Evolutionary conservation across 2,888 invertebrate species (phyloP).

Genomic region (Sarcophaga carnaria): DNA sequence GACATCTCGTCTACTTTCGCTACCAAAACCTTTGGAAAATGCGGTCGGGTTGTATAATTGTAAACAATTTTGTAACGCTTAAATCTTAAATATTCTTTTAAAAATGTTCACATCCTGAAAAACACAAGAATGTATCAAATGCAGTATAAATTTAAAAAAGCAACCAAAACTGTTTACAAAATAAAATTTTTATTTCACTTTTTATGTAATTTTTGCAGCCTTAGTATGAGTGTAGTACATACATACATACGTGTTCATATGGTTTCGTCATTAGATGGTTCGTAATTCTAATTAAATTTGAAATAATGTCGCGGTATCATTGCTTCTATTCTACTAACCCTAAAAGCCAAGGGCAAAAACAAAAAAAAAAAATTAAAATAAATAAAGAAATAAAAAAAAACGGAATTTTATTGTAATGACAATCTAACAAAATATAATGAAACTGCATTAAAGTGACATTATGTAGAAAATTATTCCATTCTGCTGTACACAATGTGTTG

Average conservation of each 20-base stretch:
- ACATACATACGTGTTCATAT: neutral
- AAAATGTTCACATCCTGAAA: too few species aligned
- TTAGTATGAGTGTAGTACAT: neutral
- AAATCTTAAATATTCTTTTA: too few species aligned
- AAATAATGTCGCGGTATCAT: neutral
- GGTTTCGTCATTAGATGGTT: conserved; percentile 35
- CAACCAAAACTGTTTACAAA: too few species aligned
- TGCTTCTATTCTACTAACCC: conserved; percentile 43
- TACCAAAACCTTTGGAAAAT: too few species aligned
- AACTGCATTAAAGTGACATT: conserved; percentile 58
- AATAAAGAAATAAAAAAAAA: neutral
- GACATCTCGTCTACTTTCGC: too few species aligned
- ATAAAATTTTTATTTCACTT: too few species aligned
- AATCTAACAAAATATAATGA: conserved; percentile 45
- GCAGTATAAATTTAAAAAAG: too few species aligned
- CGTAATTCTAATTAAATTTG: conserved; percentile 45
- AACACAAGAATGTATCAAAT: too few species aligned
- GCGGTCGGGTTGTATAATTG: too few species aligned
- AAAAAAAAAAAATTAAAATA: too few species aligned
- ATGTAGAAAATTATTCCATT: conserved; percentile 48
- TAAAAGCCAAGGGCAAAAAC: conserved; percentile 49
- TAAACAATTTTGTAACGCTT: too few species aligned
- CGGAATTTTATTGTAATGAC: conserved; percentile 25
- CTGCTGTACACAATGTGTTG: conserved; percentile 20
- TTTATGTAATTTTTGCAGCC: neutral